Conservation (phyloP, 2,888 invertebrate species). For the Nycteola revayana region DNA sequence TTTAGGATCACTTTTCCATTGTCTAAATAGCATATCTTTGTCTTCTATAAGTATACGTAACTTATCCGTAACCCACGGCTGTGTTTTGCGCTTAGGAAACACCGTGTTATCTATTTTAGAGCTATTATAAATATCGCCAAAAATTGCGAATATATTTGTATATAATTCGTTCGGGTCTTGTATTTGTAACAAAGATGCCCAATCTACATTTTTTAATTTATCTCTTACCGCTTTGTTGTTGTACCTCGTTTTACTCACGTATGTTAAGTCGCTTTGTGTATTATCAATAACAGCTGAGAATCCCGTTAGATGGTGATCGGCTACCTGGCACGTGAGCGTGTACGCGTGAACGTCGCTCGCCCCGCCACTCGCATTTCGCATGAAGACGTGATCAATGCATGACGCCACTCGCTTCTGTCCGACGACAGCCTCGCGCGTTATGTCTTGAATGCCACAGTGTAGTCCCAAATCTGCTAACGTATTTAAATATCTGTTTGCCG, state of each 20-base stretch:
- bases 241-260: neutral
- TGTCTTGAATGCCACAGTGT: constrained; percentile 2
- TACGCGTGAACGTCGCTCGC: neutral
- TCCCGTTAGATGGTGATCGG: constrained; percentile 2
- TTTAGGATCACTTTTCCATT: constrained; percentile 4
- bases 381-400: constrained; percentile 4
- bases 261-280: neutral
- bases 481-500: neutral
- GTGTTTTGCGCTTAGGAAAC: neutral
- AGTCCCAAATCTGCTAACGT: neutral
- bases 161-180: neutral
- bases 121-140: neutral
- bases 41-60: neutral
- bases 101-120: neutral
- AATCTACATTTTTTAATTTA: neutral
- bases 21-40: constrained; percentile 1
- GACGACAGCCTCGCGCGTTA: constrained; percentile 1
- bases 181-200: neutral
- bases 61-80: constrained; percentile 1
- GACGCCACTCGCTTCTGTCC: constrained; percentile 1
- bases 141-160: neutral
- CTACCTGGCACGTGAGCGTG: neutral
- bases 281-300: too few species aligned
- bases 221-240: neutral
- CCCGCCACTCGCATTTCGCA: neutral